Percentiles rank a stretch among this genome's conserved stretches.
phyloP scores from a whole-genome alignment of 1,140 invertebrate genomes.

The Amyelois transitella region DNA sequence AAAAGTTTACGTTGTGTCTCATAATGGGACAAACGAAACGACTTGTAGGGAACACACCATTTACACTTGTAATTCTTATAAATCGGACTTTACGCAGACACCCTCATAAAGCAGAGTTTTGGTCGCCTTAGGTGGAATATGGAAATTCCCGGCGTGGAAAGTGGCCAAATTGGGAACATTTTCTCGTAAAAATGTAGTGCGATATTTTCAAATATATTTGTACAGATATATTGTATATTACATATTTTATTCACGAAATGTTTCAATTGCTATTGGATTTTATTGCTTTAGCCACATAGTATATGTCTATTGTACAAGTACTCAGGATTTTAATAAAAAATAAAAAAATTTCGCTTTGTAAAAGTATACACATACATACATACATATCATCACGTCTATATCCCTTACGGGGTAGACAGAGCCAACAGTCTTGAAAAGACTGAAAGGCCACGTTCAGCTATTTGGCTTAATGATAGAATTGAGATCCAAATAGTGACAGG shows the following conservation, averaged over 20 bases:
- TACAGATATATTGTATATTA: background rate
- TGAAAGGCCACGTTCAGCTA: too few relatives aligned
- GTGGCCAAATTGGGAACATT: background rate
- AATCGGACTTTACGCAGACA: slow-evolving; percentile 15
- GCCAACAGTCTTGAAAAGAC: too few relatives aligned
- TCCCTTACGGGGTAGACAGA: too few relatives aligned
- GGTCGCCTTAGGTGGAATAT: slow-evolving; percentile 3
- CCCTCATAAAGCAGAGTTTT: slow-evolving; percentile 16
- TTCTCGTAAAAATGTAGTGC: background rate
- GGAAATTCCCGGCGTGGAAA: background rate
- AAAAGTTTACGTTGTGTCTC: too few relatives aligned
- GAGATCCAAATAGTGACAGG: too few relatives aligned
- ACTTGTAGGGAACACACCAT: background rate
- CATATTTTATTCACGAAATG: background rate
- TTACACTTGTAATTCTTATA: slow-evolving; percentile 14
- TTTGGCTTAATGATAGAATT: too few relatives aligned
- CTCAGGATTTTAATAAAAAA: background rate
- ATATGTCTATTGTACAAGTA: too few relatives aligned
- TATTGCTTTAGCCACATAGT: too few relatives aligned
- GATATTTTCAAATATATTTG: background rate
- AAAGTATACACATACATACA: too few relatives aligned
- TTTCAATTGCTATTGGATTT: too few relatives aligned
- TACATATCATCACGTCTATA: too few relatives aligned
- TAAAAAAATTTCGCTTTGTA: background rate
- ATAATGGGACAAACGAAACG: too few relatives aligned